Conservation (phyloP, 2,888 invertebrate genomes). For the Brenthis ino region DNA sequence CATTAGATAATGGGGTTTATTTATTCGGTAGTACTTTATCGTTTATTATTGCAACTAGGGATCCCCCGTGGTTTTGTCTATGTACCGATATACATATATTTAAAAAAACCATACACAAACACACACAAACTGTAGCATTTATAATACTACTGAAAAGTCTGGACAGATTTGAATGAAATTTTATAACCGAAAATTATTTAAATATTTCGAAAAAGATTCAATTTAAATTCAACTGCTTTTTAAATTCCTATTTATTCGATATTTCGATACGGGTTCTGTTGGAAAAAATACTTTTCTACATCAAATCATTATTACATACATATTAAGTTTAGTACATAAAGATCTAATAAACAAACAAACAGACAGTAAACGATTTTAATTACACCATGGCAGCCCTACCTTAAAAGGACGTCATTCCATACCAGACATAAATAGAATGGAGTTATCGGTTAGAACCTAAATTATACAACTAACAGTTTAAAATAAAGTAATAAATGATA, state of each 20-base stretch:
- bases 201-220: too few relatives aligned
- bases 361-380: background rate
- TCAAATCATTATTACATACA: too few relatives aligned
- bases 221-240: too few relatives aligned
- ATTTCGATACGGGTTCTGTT: too few relatives aligned
- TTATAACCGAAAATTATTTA: too few relatives aligned
- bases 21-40: constrained; percentile 8
- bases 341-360: too few relatives aligned
- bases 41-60: constrained; percentile 7
- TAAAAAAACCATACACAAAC: background rate
- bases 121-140: too few relatives aligned
- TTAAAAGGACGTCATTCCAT: constrained; percentile 9
- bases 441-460: background rate
- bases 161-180: too few relatives aligned
- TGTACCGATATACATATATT: background rate
- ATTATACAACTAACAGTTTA: background rate
- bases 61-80: background rate
- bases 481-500: constrained; percentile 14
- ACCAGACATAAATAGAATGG: constrained; percentile 12
- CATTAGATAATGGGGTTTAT: constrained; percentile 18
- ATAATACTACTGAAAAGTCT: too few relatives aligned
- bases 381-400: constrained; percentile 11
- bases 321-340: too few relatives aligned
- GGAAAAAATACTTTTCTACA: too few relatives aligned
- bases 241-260: too few relatives aligned